These are phyloP conservation scores for Mya arenaria DNA, from an alignment of 1,140 invertebrate species.

Conservation along the genomic window DNA sequence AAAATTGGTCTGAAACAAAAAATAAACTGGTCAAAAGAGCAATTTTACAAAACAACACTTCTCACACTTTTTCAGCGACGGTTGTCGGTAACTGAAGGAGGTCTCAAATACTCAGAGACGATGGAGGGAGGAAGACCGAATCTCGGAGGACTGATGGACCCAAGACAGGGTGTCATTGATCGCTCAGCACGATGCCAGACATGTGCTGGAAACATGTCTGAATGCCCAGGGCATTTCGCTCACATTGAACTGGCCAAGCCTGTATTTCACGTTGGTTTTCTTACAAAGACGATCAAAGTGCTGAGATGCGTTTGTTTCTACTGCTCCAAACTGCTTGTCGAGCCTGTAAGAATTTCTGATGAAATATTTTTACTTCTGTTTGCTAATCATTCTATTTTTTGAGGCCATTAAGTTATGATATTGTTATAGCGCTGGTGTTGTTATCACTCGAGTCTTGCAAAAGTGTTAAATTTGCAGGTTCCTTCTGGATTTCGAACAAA, in stretches of 20 bases:
- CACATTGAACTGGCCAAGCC: slow-evolving; percentile 99
- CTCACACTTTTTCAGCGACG: slow-evolving; percentile 90
- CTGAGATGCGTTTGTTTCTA: slow-evolving; percentile 96
- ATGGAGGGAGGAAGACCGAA: slow-evolving; percentile 99
- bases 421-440: not conserved
- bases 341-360: slow-evolving; percentile 96
- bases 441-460: not conserved
- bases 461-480: not conserved
- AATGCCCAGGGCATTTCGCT: slow-evolving; percentile 99
- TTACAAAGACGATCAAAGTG: slow-evolving; percentile 98
- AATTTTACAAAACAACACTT: too few relatives aligned
- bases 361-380: slow-evolving; percentile 82
- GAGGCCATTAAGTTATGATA: not conserved
- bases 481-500: too few relatives aligned
- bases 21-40: too few relatives aligned
- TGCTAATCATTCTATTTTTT: slow-evolving; percentile 58
- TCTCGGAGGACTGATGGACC: slow-evolving; percentile 99
- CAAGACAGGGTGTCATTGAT: slow-evolving; percentile 98
- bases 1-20: too few relatives aligned
- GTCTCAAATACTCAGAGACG: slow-evolving; percentile 97
- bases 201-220: slow-evolving; percentile 98
- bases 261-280: slow-evolving; percentile 98
- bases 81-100: slow-evolving; percentile 92
- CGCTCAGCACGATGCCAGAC: slow-evolving; percentile 95
- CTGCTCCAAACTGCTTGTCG: slow-evolving; percentile 98